Percentiles rank a stretch among this genome's conserved stretches.
Conservation (phyloP, 92 coral and sea anemone species). For the Blastomussa wellsi region DNA sequence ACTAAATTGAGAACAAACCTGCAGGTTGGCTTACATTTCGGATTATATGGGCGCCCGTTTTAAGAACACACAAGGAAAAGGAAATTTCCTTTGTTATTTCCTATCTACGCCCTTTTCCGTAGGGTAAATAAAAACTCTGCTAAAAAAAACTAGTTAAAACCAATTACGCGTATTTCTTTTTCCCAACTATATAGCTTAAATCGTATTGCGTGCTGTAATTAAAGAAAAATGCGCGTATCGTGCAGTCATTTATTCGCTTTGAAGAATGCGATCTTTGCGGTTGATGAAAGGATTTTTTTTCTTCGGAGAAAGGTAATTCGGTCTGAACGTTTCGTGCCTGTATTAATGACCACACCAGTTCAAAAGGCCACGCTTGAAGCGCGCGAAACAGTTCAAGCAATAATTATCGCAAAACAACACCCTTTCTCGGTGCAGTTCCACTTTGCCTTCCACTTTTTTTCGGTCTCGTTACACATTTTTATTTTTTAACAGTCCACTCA, state of each 20-base stretch:
- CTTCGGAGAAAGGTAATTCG: background rate
- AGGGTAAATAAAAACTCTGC: background rate
- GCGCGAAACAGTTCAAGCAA: too few relatives aligned
- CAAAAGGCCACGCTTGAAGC: too few relatives aligned
- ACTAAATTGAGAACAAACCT: background rate
- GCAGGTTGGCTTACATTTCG: background rate
- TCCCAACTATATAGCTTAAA: background rate
- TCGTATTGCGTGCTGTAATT: slow-evolving; percentile 33
- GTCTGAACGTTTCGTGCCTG: background rate
- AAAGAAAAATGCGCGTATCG: slow-evolving; percentile 19
- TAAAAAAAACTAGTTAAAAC: background rate
- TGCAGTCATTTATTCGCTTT: slow-evolving; percentile 10
- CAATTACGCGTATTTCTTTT: background rate
- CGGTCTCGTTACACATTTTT: background rate
- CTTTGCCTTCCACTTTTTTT: background rate
- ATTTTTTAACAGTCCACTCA: background rate
- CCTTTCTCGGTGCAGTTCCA: background rate
- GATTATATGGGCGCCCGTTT: background rate
- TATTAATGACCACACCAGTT: background rate
- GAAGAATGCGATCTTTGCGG: slow-evolving; percentile 27
- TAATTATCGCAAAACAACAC: background rate
- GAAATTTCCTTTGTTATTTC: background rate
- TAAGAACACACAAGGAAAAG: background rate
- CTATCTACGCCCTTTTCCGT: background rate
- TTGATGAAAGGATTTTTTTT: slow-evolving; percentile 5